A percentile compares a stretch with the other conserved stretches of the same genome.
phyloP scores from a whole-genome alignment of 2,888 invertebrate species.

The Lasioglossum pauxillum region DNA sequence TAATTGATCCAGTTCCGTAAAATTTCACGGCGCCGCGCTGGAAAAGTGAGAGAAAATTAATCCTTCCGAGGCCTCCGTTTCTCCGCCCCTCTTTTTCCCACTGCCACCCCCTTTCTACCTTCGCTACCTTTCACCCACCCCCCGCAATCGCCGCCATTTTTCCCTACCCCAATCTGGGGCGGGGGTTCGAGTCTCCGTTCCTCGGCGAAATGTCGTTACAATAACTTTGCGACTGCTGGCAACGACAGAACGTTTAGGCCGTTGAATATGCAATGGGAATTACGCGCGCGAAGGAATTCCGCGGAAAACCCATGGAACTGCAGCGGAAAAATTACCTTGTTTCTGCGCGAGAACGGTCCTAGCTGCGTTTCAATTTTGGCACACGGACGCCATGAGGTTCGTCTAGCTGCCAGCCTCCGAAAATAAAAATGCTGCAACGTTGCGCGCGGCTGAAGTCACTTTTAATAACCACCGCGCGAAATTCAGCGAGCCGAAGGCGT shows the following conservation, averaged over 20 bases:
- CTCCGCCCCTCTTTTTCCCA: not conserved
- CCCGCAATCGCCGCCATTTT: conserved; percentile 1
- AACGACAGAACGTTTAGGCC: conserved; percentile 74
- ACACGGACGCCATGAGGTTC: not conserved
- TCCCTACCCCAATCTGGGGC: conserved; percentile 15
- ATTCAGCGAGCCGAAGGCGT: not conserved
- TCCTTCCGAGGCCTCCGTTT: conserved; percentile 45
- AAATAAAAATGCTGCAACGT: not conserved
- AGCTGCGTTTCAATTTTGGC: conserved; percentile 1
- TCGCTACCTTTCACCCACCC: conserved; percentile 6
- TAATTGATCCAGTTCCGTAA: conserved; percentile 59
- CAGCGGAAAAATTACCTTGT: conserved; percentile 23
- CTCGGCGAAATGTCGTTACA: conserved; percentile 68
- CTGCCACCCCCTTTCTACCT: not conserved
- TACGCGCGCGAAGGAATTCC: conserved; percentile 49
- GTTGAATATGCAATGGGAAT: conserved; percentile 79
- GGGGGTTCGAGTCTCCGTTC: conserved; percentile 49
- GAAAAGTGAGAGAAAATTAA: conserved; percentile 70
- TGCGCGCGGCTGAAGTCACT: not conserved
- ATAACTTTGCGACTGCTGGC: conserved; percentile 77
- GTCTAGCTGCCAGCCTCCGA: not conserved
- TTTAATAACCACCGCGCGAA: not conserved
- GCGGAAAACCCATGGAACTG: conserved; percentile 32
- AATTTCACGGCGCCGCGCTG: conserved; percentile 40
- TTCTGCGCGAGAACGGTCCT: conserved; percentile 1